Base-by-base conservation (phyloP, 2,888 invertebrate species). In the Julus scanicus region DNA sequence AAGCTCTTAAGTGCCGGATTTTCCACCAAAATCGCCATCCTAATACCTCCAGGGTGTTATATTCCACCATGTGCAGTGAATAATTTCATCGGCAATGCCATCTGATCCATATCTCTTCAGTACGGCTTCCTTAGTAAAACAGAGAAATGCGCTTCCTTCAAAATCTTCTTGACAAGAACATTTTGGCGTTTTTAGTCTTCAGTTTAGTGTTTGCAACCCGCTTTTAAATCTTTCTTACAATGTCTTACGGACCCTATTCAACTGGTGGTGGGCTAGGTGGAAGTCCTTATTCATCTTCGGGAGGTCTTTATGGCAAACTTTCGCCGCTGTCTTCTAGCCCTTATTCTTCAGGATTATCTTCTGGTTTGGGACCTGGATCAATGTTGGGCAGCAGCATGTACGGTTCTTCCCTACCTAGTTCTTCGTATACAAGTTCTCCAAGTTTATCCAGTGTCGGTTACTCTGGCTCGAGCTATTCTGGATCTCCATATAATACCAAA, bases 201-300 rank as follows among this genome's bases (percentile, higher is more conserved):
- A 6, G 29, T 71, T 71, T 71, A 71, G 29, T 71, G 71, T 11
- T 9, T 13, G 29, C 29, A 29, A 71, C 29, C 29, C 29, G 2
- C 20, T 71, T 71, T 11, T 29, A 5, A 53, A 53, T 53, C 13
- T 20, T 9, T 63, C 63, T 20, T 29, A 71, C 20, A 49, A 88
- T 88, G 88, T 88, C 88, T 84, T 88, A 88, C 39, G 88, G 88
- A 11, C 85, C 88, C 3, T 88, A 71, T 11, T 88, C 88, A 9
- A 84, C n/a, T n/a, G n/a, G 88, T 84, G 83, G 83, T 83, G 83
- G 83, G 13, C 83, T 83, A 6, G 83, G 83, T 83, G 83, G 83
- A 83, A 39, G 83, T 39, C 29, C 37, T n/a, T 86, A 86, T 53
- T 48, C 84, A 39, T 53, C 84, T 17, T 49, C 83, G n/a, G 49